Conservation (phyloP, 2,797 vertebrate species). For the Cyprinodon diabolis region DNA sequence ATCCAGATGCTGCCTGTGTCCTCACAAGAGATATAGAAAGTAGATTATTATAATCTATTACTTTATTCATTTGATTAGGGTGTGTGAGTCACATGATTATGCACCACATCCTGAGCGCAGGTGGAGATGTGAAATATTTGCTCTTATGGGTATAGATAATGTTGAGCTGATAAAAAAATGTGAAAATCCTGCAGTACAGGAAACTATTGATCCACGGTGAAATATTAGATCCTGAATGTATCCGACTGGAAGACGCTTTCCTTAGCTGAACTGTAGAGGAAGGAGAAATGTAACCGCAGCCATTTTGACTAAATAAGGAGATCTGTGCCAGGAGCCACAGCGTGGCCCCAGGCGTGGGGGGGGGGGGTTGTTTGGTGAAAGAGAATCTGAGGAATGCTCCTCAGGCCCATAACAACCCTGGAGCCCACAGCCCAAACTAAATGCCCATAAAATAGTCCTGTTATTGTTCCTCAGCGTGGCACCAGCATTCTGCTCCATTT, state of each 20-base stretch:
- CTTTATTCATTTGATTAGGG: not conserved
- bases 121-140: constrained; percentile 4
- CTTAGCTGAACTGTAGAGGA: constrained; percentile 18
- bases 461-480: constrained; percentile 33
- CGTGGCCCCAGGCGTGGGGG: constrained; percentile 41
- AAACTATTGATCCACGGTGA: not conserved
- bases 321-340: constrained; percentile 61
- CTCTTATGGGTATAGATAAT: not conserved
- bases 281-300: constrained; percentile 47
- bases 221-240: too few species aligned
- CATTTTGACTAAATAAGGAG: constrained; percentile 75
- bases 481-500: constrained; percentile 25
- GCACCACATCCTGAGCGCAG: not conserved
- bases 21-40: too few species aligned
- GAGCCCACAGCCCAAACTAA: constrained; percentile 60
- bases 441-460: constrained; percentile 54
- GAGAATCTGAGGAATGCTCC: constrained; percentile 79
- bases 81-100: not conserved
- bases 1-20: too few species aligned
- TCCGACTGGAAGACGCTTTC: constrained; percentile 3
- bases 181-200: not conserved
- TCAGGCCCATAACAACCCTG: constrained; percentile 61
- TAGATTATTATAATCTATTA: too few species aligned
- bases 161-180: not conserved
- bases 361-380: constrained; percentile 46